Evolutionary conservation across 2,797 vertebrate genomes (phyloP).

Genomic region (Macropodus opercularis): DNA sequence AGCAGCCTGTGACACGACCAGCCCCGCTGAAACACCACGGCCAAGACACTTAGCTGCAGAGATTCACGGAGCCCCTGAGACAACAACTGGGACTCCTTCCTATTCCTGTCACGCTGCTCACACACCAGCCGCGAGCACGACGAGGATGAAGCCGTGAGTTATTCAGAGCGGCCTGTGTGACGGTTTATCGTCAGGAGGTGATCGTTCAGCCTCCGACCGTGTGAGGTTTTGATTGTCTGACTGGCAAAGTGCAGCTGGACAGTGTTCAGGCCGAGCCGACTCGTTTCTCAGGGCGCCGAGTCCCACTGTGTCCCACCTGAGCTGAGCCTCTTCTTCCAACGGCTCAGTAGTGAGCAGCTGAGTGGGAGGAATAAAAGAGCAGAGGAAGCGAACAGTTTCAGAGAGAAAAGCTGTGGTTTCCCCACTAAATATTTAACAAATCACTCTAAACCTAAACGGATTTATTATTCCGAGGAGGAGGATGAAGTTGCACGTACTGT

Average conservation of each 20-base stretch:
- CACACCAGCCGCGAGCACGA: constrained; percentile 28
- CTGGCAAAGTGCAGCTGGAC: no score
- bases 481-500: neutral
- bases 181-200: neutral
- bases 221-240: constrained; percentile 6
- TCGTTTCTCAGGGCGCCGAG: no score
- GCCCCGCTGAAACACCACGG: constrained; percentile 36
- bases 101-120: constrained; percentile 71
- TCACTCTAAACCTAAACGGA: neutral
- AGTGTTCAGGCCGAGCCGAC: no score
- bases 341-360: constrained; percentile 17
- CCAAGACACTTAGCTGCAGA: constrained; percentile 67
- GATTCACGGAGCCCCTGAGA: constrained; percentile 55
- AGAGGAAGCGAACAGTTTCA: neutral
- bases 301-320: no score
- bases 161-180: no score
- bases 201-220: constrained; percentile 9
- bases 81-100: constrained; percentile 57
- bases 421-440: neutral
- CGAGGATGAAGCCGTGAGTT: neutral
- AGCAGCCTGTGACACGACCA: constrained; percentile 40
- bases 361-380: neutral
- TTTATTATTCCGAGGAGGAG: neutral
- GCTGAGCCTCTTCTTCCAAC: no score
- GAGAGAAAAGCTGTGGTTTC: no score